Evolutionary conservation across 2,888 invertebrate genomes (phyloP).

Genomic region (Amiota communis): DNA sequence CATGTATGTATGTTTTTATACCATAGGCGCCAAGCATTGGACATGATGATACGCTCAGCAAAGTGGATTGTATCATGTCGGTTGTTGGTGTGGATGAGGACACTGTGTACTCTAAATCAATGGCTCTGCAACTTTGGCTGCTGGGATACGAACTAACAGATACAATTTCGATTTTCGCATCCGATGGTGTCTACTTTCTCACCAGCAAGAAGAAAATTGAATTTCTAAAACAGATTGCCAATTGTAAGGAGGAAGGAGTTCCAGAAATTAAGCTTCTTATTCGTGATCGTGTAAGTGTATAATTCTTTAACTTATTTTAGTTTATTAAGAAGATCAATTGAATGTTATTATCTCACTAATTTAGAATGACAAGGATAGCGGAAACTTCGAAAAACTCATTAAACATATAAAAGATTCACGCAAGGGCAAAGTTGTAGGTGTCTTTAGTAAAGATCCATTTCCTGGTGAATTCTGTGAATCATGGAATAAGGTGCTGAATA

Average conservation of each 20-base stretch:
- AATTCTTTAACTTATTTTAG: neutral
- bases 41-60: constrained; percentile 83
- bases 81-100: constrained; percentile 96
- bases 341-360: constrained; percentile 51
- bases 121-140: constrained; percentile 97
- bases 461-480: constrained; percentile 93
- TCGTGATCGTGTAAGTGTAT: constrained; percentile 86
- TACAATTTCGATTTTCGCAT: constrained; percentile 92
- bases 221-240: constrained; percentile 92
- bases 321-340: neutral
- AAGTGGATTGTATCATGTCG: constrained; percentile 92
- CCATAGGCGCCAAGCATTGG: constrained; percentile 75
- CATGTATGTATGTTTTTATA: neutral
- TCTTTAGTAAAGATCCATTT: constrained; percentile 94
- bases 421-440: constrained; percentile 89
- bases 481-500: constrained; percentile 87
- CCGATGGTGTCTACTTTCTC: constrained; percentile 88
- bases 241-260: constrained; percentile 86
- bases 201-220: constrained; percentile 99
- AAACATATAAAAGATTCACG: constrained; percentile 90
- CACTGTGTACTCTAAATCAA: constrained; percentile 96
- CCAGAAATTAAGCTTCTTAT: constrained; percentile 89
- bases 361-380: constrained; percentile 93
- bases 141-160: constrained; percentile 97
- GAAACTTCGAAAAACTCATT: constrained; percentile 86